Evolutionary conservation across 2,797 vertebrate species (phyloP).

Genomic region (Acanthornis magna): DNA sequence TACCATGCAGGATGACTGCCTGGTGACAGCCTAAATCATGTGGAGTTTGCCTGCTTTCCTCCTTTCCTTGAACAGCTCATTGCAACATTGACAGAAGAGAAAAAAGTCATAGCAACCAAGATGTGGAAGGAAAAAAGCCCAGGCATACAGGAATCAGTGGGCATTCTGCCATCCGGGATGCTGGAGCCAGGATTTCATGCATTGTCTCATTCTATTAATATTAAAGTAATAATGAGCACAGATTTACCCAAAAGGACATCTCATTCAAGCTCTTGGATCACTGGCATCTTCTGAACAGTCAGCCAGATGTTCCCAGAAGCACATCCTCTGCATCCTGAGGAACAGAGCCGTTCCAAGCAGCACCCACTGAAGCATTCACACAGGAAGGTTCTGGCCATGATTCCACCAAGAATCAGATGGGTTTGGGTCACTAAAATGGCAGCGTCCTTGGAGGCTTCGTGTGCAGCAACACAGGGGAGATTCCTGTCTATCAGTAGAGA

Average conservation of each 20-base stretch:
- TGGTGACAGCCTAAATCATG: neutral
- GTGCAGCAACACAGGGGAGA: neutral
- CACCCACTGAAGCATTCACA: neutral
- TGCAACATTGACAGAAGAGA: neutral
- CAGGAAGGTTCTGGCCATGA: neutral
- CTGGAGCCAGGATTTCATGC: constrained; percentile 51
- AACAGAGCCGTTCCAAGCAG: neutral
- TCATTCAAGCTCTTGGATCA: constrained; percentile 26
- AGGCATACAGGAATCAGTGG: neutral
- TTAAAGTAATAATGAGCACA: constrained; percentile 29
- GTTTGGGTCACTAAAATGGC: neutral
- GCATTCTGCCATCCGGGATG: constrained; percentile 12
- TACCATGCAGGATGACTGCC: neutral
- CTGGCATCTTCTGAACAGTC: neutral
- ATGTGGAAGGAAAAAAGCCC: constrained; percentile 6
- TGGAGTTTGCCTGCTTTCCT: neutral
- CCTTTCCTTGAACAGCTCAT: neutral
- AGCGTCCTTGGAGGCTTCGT: neutral
- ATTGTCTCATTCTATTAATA: constrained; percentile 48
- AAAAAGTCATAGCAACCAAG: constrained; percentile 19
- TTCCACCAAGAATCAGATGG: neutral
- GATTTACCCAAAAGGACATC: constrained; percentile 27
- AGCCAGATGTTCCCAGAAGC: neutral
- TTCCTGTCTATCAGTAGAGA: neutral
- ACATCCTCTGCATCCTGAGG: neutral